These are phyloP conservation scores for Aporophyla nigra DNA, from an alignment of 2,888 invertebrate species.

Conservation along the genomic window DNA sequence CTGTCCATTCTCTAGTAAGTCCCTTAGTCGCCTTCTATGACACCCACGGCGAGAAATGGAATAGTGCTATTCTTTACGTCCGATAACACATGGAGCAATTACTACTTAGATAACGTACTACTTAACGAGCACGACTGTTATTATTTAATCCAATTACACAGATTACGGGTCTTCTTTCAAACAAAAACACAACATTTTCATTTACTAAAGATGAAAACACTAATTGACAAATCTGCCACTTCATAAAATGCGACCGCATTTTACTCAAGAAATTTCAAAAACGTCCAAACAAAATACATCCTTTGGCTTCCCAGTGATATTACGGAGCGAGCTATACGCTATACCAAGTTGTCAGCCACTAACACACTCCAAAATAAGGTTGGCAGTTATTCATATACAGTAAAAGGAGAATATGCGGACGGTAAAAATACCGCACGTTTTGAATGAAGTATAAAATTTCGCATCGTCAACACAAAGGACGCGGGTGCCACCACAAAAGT, in stretches of 20 bases:
- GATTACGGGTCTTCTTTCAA: too few species aligned
- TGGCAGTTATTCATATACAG: slow-evolving; percentile 63
- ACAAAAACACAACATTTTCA: neutral
- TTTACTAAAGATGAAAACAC: neutral
- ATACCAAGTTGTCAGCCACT: slow-evolving; percentile 57
- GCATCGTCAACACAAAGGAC: slow-evolving; percentile 73
- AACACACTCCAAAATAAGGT: slow-evolving; percentile 66
- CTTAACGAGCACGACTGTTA: too few species aligned
- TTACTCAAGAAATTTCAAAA: slow-evolving; percentile 44
- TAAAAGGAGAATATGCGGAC: slow-evolving; percentile 59
- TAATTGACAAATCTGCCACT: slow-evolving; percentile 15
- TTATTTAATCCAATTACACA: too few species aligned
- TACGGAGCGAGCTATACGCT: slow-evolving; percentile 33
- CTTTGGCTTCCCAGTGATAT: slow-evolving; percentile 47
- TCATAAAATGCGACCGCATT: slow-evolving; percentile 22
- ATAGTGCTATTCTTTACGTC: too few species aligned
- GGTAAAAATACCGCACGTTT: slow-evolving; percentile 66
- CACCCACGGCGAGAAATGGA: too few species aligned
- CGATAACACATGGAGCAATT: too few species aligned
- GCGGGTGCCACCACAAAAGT: slow-evolving; percentile 72
- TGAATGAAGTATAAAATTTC: slow-evolving; percentile 75
- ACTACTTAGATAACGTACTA: too few species aligned
- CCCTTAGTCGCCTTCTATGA: too few species aligned
- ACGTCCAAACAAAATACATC: slow-evolving; percentile 33
- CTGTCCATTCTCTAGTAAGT: too few species aligned